Conservation (phyloP, 2,797 vertebrate genomes). For the Poeciliopsis paucimaculata region DNA sequence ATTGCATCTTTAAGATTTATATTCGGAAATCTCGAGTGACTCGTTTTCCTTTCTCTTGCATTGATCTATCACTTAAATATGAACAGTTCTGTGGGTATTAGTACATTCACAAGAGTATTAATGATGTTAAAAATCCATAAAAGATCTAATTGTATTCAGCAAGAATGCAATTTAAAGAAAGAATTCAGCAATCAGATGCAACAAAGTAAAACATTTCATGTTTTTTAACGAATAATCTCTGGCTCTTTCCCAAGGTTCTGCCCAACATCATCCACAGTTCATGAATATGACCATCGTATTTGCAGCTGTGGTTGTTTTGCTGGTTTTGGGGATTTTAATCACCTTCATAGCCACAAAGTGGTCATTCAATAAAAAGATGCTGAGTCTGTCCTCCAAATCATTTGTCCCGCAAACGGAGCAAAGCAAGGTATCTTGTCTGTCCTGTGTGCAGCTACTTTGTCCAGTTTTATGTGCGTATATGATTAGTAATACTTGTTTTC, state of each 20-base stretch:
- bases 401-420: conserved; percentile 11
- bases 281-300: conserved; percentile 6
- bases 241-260: not conserved
- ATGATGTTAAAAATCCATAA: not conserved
- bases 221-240: conserved; percentile 5
- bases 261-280: rapidly evolving
- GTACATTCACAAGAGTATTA: not conserved
- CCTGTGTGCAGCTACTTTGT: not conserved
- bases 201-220: not conserved
- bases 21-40: not conserved
- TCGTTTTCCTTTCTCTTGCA: not conserved
- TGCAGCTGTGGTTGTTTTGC: not conserved
- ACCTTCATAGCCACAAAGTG: conserved; percentile 51
- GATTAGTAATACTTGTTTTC: not conserved
- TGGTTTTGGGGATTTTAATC: conserved; percentile 19
- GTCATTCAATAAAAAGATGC: conserved; percentile 27
- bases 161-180: not conserved
- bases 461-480: not conserved
- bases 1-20: not conserved
- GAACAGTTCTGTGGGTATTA: not conserved
- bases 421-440: conserved; percentile 43
- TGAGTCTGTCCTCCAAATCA: rapidly evolving
- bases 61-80: not conserved
- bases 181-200: not conserved
- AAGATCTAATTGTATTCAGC: not conserved